phyloP scores from a whole-genome alignment of 2,797 vertebrate genomes.

The Calcarius lapponicus region DNA sequence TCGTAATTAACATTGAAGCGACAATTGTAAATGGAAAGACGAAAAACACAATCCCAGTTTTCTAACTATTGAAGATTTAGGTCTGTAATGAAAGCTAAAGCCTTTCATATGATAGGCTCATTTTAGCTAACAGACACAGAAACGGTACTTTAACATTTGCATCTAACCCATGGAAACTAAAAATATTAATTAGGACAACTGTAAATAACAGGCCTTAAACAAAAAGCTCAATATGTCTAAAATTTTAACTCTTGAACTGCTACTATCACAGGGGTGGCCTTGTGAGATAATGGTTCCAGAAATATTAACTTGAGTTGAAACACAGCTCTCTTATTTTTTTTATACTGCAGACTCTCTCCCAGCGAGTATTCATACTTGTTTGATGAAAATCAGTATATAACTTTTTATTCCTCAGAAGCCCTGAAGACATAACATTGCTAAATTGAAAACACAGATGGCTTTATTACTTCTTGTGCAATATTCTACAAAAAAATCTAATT shows the following conservation, averaged over 20 bases:
- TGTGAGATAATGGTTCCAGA: not conserved
- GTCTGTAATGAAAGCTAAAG: not conserved
- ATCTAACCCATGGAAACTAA: not conserved
- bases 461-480: constrained; percentile 17
- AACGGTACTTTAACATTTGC: not conserved
- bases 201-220: not conserved
- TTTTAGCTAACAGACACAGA: not conserved
- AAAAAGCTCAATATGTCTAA: not conserved
- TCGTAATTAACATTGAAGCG: not conserved
- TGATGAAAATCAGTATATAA: constrained; percentile 12
- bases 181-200: not conserved
- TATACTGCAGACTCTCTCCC: not conserved
- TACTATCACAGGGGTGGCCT: not conserved
- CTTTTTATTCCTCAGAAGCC: not conserved
- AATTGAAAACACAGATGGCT: not conserved
- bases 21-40: not conserved
- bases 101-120: not conserved
- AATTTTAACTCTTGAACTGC: not conserved
- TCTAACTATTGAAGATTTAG: not conserved
- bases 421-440: not conserved
- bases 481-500: not conserved
- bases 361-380: not conserved
- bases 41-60: not conserved
- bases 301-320: not conserved
- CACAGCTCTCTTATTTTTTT: not conserved